Conservation (phyloP, 2,797 vertebrate species). For the Lithobates sylvaticus region DNA sequence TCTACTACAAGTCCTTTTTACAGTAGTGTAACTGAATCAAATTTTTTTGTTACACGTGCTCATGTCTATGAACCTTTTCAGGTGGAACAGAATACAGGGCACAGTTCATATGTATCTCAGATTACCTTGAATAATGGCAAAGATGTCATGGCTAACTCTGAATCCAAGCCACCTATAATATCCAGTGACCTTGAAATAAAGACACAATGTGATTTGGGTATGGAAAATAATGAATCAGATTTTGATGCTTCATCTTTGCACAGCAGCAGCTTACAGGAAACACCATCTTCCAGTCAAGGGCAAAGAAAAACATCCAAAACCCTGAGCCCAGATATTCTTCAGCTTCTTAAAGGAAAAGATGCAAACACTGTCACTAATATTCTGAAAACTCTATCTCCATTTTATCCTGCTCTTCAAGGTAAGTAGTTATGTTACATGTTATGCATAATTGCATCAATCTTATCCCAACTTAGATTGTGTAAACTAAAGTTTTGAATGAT, state of each 20-base stretch:
- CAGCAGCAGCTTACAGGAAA: neutral
- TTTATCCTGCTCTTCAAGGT: constrained; percentile 58
- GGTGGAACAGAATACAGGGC: neutral
- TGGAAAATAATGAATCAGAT: neutral
- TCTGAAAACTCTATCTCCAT: constrained; percentile 28
- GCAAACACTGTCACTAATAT: constrained; percentile 39
- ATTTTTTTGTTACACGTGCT: neutral
- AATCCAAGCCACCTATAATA: neutral
- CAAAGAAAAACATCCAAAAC: constrained; percentile 31
- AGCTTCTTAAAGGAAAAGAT: constrained; percentile 56
- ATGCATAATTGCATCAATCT: too few relatives aligned
- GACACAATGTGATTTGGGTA: neutral
- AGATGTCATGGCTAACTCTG: neutral
- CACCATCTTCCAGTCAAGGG: neutral
- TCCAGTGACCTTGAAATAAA: neutral
- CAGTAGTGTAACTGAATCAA: too few relatives aligned
- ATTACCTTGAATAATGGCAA: neutral
- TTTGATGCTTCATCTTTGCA: neutral
- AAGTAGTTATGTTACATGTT: neutral
- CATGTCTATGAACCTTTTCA: neutral
- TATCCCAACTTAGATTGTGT: too few relatives aligned
- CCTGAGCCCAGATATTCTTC: constrained; percentile 46
- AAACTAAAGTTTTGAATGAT: too few relatives aligned
- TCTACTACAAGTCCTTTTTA: neutral
- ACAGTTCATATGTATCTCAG: neutral